phyloP scores from a whole-genome alignment of 1,140 invertebrate genomes.

The Atopsyche davidsoni region DNA sequence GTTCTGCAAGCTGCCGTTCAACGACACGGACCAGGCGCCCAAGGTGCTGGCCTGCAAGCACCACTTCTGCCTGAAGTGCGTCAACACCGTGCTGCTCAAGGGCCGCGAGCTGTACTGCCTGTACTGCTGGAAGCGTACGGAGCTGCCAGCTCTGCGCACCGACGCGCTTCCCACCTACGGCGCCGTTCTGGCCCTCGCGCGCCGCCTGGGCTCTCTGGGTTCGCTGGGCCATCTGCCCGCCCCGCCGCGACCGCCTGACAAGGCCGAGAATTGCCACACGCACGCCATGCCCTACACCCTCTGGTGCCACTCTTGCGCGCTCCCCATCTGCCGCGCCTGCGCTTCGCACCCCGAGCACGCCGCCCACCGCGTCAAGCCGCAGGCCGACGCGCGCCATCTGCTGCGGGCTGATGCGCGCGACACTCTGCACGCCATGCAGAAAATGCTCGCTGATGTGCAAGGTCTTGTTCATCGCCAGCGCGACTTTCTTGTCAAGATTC shows the following conservation, averaged over 20 bases:
- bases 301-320: slow-evolving; percentile 66
- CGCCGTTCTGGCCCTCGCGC: slow-evolving; percentile 56
- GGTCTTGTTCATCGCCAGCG: slow-evolving; percentile 60
- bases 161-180: slow-evolving; percentile 61
- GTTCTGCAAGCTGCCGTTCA: slow-evolving; percentile 63
- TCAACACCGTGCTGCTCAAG: slow-evolving; percentile 56
- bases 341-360: slow-evolving; percentile 57
- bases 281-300: slow-evolving; percentile 66
- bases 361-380: slow-evolving; percentile 60
- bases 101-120: slow-evolving; percentile 60
- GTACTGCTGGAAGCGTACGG: slow-evolving; percentile 62
- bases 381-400: slow-evolving; percentile 60
- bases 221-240: slow-evolving; percentile 4
- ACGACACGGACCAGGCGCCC: slow-evolving; percentile 61
- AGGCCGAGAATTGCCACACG: slow-evolving; percentile 59
- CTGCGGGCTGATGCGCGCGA: slow-evolving; percentile 56
- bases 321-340: slow-evolving; percentile 60
- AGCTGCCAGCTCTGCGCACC: slow-evolving; percentile 54
- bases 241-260: slow-evolving; percentile 31
- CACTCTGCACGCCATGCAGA: slow-evolving; percentile 46
- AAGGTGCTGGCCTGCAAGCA: slow-evolving; percentile 71
- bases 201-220: slow-evolving; percentile 44
- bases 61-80: slow-evolving; percentile 68
- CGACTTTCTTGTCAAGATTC: slow-evolving; percentile 64
- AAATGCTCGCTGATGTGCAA: slow-evolving; percentile 56